Percentiles rank a stretch among this genome's conserved stretches.
Evolutionary conservation across 2,113 vertebrate species (phyloP).

Genomic region (Labeo catla): DNA sequence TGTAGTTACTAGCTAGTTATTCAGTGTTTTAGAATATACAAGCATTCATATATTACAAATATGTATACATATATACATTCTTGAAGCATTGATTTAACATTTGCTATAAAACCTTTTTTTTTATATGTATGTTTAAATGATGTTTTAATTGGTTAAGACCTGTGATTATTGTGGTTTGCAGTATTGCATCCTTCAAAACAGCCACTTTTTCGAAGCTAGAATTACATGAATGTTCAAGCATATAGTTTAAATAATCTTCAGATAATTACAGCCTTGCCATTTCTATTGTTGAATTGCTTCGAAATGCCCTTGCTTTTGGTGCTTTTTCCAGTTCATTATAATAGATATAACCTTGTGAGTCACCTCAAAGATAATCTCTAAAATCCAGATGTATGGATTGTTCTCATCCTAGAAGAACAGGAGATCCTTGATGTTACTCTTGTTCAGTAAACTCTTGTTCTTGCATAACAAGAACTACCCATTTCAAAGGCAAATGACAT

Average conservation of each 20-base stretch:
- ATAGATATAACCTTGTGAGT: constrained; percentile 6
- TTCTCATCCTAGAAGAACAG: neutral
- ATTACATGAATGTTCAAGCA: neutral
- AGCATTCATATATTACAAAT: neutral
- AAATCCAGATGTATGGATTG: constrained; percentile 16
- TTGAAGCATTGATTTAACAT: neutral
- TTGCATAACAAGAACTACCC: neutral
- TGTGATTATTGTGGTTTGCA: neutral
- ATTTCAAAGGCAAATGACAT: neutral
- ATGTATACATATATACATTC: neutral
- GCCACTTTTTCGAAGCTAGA: neutral
- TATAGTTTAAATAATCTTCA: neutral
- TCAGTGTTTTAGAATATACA: neutral
- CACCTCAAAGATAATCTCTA: neutral
- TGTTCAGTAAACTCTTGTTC: neutral
- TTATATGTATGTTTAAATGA: neutral
- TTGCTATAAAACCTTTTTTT: too few relatives aligned
- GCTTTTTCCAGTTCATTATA: neutral
- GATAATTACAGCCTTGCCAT: neutral
- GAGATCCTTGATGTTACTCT: neutral
- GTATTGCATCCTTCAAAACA: neutral
- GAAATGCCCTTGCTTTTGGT: neutral
- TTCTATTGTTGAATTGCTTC: neutral
- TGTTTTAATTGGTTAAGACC: neutral
- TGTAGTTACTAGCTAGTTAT: neutral